These are phyloP conservation scores for Griposia aprilina DNA, from an alignment of 2,888 invertebrate species.

Conservation along the genomic window DNA sequence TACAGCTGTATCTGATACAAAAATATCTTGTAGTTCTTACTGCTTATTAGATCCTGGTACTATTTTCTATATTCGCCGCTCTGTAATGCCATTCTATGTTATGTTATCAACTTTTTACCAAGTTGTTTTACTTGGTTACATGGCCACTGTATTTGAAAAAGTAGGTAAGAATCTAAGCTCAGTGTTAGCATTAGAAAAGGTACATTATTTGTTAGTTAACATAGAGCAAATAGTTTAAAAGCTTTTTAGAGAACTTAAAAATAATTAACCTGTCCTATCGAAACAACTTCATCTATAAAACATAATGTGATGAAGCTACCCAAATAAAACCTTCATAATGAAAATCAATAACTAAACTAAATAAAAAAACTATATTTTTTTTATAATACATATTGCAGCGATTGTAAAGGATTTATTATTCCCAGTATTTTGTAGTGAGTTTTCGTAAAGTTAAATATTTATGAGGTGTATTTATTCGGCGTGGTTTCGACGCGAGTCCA, in stretches of 20 bases:
- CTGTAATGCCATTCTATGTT: not conserved
- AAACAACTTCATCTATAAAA: not conserved
- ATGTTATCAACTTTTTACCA: not conserved
- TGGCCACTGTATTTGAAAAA: not conserved
- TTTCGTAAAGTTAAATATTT: conserved; percentile 70
- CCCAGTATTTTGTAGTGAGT: conserved; percentile 45
- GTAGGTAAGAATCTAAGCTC: not conserved
- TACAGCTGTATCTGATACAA: conserved; percentile 43
- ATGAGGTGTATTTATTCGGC: conserved; percentile 71
- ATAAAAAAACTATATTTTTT: conserved; percentile 16
- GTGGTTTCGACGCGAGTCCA: conserved; percentile 62
- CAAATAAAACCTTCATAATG: not conserved
- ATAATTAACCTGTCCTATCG: not conserved
- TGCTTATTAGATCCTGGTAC: conserved; percentile 40
- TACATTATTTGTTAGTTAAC: not conserved
- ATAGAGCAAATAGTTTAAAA: not conserved
- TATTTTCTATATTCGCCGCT: conserved; percentile 15
- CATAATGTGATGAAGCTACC: not conserved
- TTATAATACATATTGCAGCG: conserved; percentile 36
- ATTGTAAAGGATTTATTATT: conserved; percentile 46
- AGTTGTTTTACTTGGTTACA: conserved; percentile 1
- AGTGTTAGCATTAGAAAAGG: too few relatives aligned
- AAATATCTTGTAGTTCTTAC: conserved; percentile 46
- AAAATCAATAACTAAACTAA: not conserved
- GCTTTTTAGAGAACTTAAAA: too few relatives aligned